phyloP scores from a whole-genome alignment of 2,113 vertebrate genomes.

The Chlorocebus sabaeus region DNA sequence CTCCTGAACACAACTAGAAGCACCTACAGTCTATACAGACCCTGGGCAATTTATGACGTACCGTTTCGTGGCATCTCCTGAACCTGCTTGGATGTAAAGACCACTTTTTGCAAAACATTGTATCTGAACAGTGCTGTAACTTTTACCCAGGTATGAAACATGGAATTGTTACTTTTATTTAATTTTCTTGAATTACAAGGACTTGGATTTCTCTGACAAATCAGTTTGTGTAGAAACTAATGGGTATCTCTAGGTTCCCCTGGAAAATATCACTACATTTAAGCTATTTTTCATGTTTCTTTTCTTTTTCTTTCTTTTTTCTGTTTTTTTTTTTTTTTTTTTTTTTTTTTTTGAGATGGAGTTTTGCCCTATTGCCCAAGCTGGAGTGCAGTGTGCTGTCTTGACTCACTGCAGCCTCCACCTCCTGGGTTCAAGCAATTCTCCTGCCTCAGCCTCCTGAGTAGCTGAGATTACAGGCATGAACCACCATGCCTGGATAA shows the following conservation, averaged over 20 bases:
- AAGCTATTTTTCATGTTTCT: background rate
- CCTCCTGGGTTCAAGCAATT: no score
- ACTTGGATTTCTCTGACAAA: background rate
- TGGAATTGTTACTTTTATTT: background rate
- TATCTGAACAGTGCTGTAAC: background rate
- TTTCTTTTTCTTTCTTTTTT: background rate
- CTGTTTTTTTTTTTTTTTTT: no score
- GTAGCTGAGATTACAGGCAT: no score
- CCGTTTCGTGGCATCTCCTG: background rate
- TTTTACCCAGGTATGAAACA: background rate
- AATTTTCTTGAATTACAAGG: background rate
- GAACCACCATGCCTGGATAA: no score
- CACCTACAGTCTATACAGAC: no score
- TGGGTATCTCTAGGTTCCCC: background rate
- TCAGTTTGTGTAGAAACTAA: background rate
- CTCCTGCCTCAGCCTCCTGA: no score
- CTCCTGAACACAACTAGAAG: background rate
- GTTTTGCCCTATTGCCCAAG: no score
- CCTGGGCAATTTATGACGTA: rapidly evolving
- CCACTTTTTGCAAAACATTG: background rate
- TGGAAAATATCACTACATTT: background rate
- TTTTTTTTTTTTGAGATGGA: no score
- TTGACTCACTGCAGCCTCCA: no score
- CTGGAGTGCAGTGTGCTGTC: no score
- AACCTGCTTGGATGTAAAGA: background rate